Conservation (phyloP, 1,140 invertebrate species). For the Microplitis mediator region DNA sequence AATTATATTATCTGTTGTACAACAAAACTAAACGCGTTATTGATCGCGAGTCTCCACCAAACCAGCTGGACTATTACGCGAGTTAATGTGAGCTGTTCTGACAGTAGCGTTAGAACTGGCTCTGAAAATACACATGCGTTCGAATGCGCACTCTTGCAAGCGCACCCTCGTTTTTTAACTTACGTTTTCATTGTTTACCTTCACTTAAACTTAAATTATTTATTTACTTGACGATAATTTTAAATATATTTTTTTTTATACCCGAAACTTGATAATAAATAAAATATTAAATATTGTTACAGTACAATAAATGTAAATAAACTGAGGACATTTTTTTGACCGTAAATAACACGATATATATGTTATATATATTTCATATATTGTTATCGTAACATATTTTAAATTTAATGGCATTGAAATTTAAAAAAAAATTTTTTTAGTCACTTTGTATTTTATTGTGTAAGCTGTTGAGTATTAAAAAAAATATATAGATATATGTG, state of each 20-base stretch:
- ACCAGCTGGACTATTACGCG: constrained; percentile 44
- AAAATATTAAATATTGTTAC: too few species aligned
- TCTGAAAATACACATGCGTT: constrained; percentile 50
- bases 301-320: too few species aligned
- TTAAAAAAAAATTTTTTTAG: too few species aligned
- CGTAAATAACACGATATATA: too few species aligned
- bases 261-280: too few species aligned
- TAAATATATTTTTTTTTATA: too few species aligned
- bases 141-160: constrained; percentile 29
- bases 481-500: background rate
- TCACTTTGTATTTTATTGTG: too few species aligned
- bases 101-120: constrained; percentile 54
- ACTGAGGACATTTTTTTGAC: too few species aligned
- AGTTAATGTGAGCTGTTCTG: constrained; percentile 29
- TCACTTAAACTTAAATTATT: background rate
- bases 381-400: too few species aligned
- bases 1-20: constrained; percentile 31
- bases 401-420: too few species aligned
- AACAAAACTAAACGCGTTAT: constrained; percentile 40
- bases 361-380: too few species aligned
- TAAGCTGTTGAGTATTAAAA: too few species aligned
- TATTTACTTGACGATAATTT: background rate
- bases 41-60: constrained; percentile 45
- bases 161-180: constrained; percentile 28
- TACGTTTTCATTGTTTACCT: background rate